Percentiles rank a stretch among this genome's conserved stretches.
Conservation (phyloP, 1,140 invertebrate genomes). For the Drosophila rhopaloa region DNA sequence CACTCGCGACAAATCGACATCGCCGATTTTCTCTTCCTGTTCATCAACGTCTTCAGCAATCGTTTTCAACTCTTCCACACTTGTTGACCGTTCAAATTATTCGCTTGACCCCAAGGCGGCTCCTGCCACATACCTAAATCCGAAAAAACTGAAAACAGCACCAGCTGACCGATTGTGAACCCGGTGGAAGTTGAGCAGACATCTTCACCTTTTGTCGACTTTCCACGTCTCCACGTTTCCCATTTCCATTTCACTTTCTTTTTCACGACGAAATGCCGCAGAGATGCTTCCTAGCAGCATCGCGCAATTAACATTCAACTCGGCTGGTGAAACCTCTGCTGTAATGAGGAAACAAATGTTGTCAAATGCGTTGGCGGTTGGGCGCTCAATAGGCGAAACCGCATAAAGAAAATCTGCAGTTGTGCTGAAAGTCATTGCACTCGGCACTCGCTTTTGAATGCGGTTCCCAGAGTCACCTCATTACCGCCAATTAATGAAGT, state of each 20-base stretch:
- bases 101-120: slow-evolving; percentile 28
- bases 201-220: slow-evolving; percentile 80
- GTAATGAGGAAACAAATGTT: slow-evolving; percentile 75
- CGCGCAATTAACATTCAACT: slow-evolving; percentile 66
- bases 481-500: slow-evolving; percentile 51
- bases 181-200: slow-evolving; percentile 47
- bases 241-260: slow-evolving; percentile 70
- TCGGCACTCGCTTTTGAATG: slow-evolving; percentile 31
- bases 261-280: slow-evolving; percentile 51
- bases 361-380: slow-evolving; percentile 70
- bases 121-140: slow-evolving; percentile 9
- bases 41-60: slow-evolving; percentile 18
- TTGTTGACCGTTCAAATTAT: slow-evolving; percentile 47
- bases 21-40: slow-evolving; percentile 35
- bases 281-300: slow-evolving; percentile 73
- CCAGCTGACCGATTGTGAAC: slow-evolving; percentile 75
- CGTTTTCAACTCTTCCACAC: slow-evolving; percentile 16
- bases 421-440: slow-evolving; percentile 43
- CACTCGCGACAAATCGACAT: slow-evolving; percentile 11
- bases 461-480: slow-evolving; percentile 35
- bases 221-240: slow-evolving; percentile 62
- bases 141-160: slow-evolving; percentile 21
- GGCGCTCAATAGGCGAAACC: slow-evolving; percentile 42
- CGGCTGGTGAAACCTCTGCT: slow-evolving; percentile 17
- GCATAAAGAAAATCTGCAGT: slow-evolving; percentile 28